These are phyloP conservation scores for Porites lobata DNA, from an alignment of 92 coral and sea anemone genomes.

Conservation along the genomic window DNA sequence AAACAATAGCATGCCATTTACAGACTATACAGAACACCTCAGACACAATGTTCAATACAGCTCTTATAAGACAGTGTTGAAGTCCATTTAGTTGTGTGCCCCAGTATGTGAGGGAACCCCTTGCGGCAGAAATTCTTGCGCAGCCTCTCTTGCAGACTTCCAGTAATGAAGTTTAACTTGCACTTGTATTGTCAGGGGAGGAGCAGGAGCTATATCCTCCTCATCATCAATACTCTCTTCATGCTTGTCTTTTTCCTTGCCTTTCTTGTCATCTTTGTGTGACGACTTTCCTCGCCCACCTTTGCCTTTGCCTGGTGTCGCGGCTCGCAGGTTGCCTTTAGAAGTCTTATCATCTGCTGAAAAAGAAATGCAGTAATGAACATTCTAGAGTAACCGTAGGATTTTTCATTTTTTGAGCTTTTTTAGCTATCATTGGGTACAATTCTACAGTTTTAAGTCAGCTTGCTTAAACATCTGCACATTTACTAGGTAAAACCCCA, in stretches of 20 bases:
- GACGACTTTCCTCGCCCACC: conserved; percentile 73
- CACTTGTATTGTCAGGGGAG: conserved; percentile 79
- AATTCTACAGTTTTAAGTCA: too few species aligned
- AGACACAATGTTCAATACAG: background rate
- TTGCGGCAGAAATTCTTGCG: conserved; percentile 54
- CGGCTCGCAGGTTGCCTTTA: conserved; percentile 76
- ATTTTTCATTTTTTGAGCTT: too few species aligned
- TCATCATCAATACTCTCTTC: conserved; percentile 77
- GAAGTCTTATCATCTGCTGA: conserved; percentile 73
- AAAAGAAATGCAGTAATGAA: background rate
- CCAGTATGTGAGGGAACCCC: conserved; percentile 37
- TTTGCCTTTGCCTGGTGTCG: conserved; percentile 78
- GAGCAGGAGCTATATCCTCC: conserved; percentile 77
- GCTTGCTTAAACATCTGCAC: too few species aligned
- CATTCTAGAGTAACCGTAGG: background rate
- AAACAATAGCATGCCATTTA: background rate
- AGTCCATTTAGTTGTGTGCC: background rate
- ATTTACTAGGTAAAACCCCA: too few species aligned
- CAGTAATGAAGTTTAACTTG: conserved; percentile 78
- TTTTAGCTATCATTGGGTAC: too few species aligned
- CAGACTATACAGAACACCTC: background rate
- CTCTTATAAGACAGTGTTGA: background rate
- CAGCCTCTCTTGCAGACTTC: conserved; percentile 92
- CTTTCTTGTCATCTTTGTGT: conserved; percentile 79
- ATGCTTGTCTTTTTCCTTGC: conserved; percentile 84